phyloP scores from a whole-genome alignment of 2,888 invertebrate species.

The Atethmia centrago region DNA sequence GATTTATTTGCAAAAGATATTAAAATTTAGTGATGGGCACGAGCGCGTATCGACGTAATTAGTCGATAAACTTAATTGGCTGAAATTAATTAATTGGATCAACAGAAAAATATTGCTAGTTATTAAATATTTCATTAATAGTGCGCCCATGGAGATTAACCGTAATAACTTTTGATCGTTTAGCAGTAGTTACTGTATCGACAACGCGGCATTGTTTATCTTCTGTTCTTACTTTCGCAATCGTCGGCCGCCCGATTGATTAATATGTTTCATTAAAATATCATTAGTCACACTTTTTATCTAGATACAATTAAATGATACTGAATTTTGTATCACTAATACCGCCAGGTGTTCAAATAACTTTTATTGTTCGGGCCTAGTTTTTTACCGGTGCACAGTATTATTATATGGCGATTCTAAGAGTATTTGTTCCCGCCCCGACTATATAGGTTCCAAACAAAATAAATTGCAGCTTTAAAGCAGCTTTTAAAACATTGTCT shows the following conservation, averaged over 20 bases:
- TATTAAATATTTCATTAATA: slow-evolving; percentile 58
- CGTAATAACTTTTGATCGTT: slow-evolving; percentile 56
- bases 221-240: slow-evolving; percentile 60
- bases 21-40: slow-evolving; percentile 72
- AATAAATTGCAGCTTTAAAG: slow-evolving; percentile 45
- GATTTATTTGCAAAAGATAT: slow-evolving; percentile 79
- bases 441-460: slow-evolving; percentile 22
- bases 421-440: slow-evolving; percentile 36
- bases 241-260: slow-evolving; percentile 53
- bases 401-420: slow-evolving; percentile 38
- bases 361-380: slow-evolving; percentile 40
- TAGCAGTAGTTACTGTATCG: slow-evolving; percentile 37
- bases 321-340: slow-evolving; percentile 42
- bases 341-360: slow-evolving; percentile 59
- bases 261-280: slow-evolving; percentile 68
- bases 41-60: slow-evolving; percentile 60
- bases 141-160: slow-evolving; percentile 50
- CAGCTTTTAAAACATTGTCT: slow-evolving; percentile 21
- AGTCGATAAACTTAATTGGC: slow-evolving; percentile 66
- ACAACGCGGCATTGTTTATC: slow-evolving; percentile 59
- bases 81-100: slow-evolving; percentile 56
- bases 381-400: slow-evolving; percentile 42
- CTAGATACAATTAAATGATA: slow-evolving; percentile 56
- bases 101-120: slow-evolving; percentile 44
- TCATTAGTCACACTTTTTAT: slow-evolving; percentile 64